phyloP scores from a whole-genome alignment of 1,140 invertebrate species.

The Varroa destructor region DNA sequence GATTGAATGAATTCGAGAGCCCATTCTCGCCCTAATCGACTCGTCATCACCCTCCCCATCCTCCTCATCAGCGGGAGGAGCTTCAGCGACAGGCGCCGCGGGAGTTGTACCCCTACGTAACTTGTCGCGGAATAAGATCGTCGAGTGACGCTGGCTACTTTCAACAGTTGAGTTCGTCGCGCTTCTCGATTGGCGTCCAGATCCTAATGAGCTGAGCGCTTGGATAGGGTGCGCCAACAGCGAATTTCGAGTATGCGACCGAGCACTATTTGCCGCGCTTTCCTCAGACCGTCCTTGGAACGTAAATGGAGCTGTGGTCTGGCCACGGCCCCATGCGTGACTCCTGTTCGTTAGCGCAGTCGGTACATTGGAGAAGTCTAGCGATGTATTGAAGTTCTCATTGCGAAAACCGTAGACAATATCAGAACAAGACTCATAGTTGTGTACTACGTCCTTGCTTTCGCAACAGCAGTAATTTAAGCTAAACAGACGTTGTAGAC shows the following conservation, averaged over 20 bases:
- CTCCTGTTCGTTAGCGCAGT: not conserved
- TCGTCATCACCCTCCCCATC: slow-evolving; percentile 32
- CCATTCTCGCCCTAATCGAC: slow-evolving; percentile 33
- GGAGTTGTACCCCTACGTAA: slow-evolving; percentile 37
- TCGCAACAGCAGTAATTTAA: slow-evolving; percentile 29
- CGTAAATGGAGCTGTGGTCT: slow-evolving; percentile 33
- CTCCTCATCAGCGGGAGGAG: slow-evolving; percentile 30
- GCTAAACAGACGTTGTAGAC: too few species aligned
- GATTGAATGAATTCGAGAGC: slow-evolving; percentile 33
- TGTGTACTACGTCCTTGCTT: slow-evolving; percentile 31
- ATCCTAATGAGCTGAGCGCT: slow-evolving; percentile 16
- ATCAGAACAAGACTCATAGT: slow-evolving; percentile 34
- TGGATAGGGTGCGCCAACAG: slow-evolving; percentile 7
- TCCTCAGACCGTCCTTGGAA: slow-evolving; percentile 29
- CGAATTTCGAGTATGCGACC: not conserved
- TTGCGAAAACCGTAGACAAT: slow-evolving; percentile 32
- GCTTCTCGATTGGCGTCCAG: slow-evolving; percentile 28
- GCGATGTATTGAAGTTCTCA: slow-evolving; percentile 28
- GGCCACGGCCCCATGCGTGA: slow-evolving; percentile 29
- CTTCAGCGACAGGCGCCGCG: slow-evolving; percentile 33
- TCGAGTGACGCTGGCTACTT: slow-evolving; percentile 69
- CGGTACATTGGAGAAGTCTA: slow-evolving; percentile 29
- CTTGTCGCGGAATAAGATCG: slow-evolving; percentile 59
- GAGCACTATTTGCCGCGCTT: not conserved
- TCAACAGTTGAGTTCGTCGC: slow-evolving; percentile 44